phyloP scores from a whole-genome alignment of 2,797 vertebrate genomes.

The Leucoraja ocellata region DNA sequence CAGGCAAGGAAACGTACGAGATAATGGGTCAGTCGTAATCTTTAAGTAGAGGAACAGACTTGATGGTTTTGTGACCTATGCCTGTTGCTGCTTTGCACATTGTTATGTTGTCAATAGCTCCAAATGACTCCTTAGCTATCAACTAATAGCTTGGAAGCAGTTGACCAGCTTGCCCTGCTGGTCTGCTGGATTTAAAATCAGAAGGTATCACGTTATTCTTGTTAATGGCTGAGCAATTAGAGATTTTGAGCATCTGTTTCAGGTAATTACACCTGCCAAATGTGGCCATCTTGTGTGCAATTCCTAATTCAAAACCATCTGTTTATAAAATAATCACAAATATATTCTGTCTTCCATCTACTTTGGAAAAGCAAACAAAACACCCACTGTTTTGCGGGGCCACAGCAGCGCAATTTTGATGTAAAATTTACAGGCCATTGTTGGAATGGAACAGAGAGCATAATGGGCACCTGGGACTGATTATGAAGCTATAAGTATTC shows the following conservation, averaged over 20 bases:
- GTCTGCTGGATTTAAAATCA: constrained; percentile 4
- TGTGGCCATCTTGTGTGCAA: constrained; percentile 57
- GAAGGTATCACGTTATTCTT: constrained; percentile 2
- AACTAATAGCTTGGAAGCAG: neutral
- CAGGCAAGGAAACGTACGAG: too few species aligned
- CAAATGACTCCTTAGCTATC: neutral
- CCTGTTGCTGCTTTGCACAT: too few species aligned
- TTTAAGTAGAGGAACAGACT: too few species aligned
- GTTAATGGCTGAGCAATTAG: constrained; percentile 9
- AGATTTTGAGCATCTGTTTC: constrained; percentile 59
- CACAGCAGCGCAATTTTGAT: neutral
- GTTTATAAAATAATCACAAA: constrained; percentile 64
- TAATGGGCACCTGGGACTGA: constrained; percentile 6
- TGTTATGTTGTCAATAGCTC: neutral
- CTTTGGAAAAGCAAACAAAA: neutral
- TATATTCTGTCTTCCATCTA: constrained; percentile 29
- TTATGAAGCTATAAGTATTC: neutral
- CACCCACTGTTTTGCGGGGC: neutral
- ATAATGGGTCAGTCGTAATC: too few species aligned
- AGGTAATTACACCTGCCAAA: constrained; percentile 69
- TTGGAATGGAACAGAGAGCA: neutral
- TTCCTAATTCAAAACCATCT: constrained; percentile 57
- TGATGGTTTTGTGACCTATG: too few species aligned
- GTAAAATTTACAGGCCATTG: neutral
- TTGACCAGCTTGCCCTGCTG: neutral